Evolutionary conservation across 2,797 vertebrate species (phyloP).

Genomic region (Tinamus major): DNA sequence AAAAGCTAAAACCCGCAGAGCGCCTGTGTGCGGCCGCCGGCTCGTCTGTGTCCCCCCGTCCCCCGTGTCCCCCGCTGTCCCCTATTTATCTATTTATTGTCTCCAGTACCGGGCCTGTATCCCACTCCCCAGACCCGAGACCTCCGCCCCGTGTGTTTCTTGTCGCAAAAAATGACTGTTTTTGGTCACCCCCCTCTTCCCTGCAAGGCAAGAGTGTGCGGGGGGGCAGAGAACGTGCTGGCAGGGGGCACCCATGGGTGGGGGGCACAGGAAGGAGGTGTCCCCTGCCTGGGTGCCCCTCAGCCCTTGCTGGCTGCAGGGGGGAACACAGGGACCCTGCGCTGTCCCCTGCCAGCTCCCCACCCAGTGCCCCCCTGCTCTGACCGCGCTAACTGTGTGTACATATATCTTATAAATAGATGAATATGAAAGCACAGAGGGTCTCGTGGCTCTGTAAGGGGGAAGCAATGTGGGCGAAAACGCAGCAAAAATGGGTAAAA

Average conservation of each 20-base stretch:
- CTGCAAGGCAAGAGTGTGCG: too few species aligned
- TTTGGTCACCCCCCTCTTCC: background rate
- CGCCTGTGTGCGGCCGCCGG: background rate
- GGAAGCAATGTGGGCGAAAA: slow-evolving; percentile 49
- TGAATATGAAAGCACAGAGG: slow-evolving; percentile 80
- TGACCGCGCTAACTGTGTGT: slow-evolving; percentile 84
- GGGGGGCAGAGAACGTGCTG: background rate
- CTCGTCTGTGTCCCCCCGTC: background rate
- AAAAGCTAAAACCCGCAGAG: slow-evolving; percentile 16
- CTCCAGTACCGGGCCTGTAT: background rate
- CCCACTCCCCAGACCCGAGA: too few species aligned
- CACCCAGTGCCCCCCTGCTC: background rate
- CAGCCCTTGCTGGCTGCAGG: too few species aligned
- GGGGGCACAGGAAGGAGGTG: background rate
- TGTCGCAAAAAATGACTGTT: background rate
- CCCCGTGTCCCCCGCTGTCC: too few species aligned
- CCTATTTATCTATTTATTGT: background rate
- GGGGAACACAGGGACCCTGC: too few species aligned
- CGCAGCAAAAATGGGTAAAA: too few species aligned
- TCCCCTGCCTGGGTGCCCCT: too few species aligned
- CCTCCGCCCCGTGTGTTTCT: background rate
- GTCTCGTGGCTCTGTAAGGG: slow-evolving; percentile 68
- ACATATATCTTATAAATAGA: slow-evolving; percentile 83
- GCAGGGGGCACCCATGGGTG: background rate
- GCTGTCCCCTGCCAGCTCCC: background rate